Evolutionary conservation across 2,797 vertebrate species (phyloP).

Genomic region (Salmo trutta): DNA sequence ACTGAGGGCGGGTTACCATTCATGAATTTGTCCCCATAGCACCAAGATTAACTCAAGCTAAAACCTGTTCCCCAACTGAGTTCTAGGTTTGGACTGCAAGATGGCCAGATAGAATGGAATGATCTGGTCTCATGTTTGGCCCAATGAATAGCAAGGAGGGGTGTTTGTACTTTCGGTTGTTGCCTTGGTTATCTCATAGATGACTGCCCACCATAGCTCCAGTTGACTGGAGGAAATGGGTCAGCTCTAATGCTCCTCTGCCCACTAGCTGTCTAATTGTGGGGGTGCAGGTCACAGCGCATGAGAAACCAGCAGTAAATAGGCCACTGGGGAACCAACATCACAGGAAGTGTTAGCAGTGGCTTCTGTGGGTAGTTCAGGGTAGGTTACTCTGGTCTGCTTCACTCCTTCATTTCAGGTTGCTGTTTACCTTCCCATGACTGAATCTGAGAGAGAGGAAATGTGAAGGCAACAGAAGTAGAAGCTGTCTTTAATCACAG

Average conservation of each 20-base stretch:
- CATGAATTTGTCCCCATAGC: not conserved
- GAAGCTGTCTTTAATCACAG: no score
- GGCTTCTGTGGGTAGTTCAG: not conserved
- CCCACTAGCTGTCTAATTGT: slow-evolving; percentile 33
- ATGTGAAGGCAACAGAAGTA: no score
- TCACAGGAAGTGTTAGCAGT: not conserved
- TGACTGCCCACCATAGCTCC: slow-evolving; percentile 39
- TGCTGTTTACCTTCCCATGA: not conserved
- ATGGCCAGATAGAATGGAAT: not conserved
- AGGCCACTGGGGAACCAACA: slow-evolving; percentile 1
- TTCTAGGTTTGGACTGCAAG: not conserved
- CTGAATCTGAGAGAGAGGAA: no score
- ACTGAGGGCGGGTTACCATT: no score
- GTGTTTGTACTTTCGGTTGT: slow-evolving; percentile 22
- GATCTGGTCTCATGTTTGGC: not conserved
- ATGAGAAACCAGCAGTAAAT: not conserved
- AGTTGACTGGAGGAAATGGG: slow-evolving; percentile 49
- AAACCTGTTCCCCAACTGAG: not conserved
- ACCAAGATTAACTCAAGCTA: not conserved
- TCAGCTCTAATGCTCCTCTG: slow-evolving; percentile 52
- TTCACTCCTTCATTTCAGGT: not conserved
- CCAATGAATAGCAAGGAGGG: slow-evolving; percentile 18
- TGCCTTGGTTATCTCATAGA: slow-evolving; percentile 43
- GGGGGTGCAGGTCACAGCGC: slow-evolving; percentile 15
- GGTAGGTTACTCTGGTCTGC: not conserved